phyloP scores from a whole-genome alignment of 2,888 invertebrate genomes.

The Callimorpha dominula region DNA sequence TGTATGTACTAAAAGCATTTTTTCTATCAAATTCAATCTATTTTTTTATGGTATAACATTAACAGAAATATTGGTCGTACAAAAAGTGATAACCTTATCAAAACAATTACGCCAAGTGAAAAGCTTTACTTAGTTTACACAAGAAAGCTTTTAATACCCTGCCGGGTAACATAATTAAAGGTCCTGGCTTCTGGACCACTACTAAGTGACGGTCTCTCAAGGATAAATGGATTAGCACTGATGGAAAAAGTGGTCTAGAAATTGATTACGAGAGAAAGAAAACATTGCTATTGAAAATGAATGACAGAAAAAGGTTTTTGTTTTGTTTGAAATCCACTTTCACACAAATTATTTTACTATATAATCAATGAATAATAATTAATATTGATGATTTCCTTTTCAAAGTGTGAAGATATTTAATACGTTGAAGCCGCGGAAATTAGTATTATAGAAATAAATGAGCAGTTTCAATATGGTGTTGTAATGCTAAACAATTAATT shows the following conservation, averaged over 20 bases:
- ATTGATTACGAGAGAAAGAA: constrained; percentile 21
- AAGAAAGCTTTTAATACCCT: constrained; percentile 61
- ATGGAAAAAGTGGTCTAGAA: constrained; percentile 36
- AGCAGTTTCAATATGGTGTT: too few relatives aligned
- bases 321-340: background rate
- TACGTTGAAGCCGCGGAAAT: too few relatives aligned
- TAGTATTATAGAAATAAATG: too few relatives aligned
- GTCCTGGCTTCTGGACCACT: constrained; percentile 43
- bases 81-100: constrained; percentile 10
- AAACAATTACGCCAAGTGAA: constrained; percentile 5
- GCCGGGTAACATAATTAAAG: constrained; percentile 54
- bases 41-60: background rate
- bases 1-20: background rate
- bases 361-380: too few relatives aligned
- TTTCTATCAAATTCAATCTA: background rate
- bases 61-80: background rate
- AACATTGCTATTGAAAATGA: background rate
- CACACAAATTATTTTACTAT: too few relatives aligned
- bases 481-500: too few relatives aligned
- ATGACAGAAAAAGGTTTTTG: background rate
- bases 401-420: too few relatives aligned
- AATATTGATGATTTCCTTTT: too few relatives aligned
- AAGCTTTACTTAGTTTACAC: constrained; percentile 35
- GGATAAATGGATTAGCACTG: constrained; percentile 51
- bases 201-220: constrained; percentile 50